Conservation (phyloP, 1,140 invertebrate species). For the Mercenaria mercenaria region DNA sequence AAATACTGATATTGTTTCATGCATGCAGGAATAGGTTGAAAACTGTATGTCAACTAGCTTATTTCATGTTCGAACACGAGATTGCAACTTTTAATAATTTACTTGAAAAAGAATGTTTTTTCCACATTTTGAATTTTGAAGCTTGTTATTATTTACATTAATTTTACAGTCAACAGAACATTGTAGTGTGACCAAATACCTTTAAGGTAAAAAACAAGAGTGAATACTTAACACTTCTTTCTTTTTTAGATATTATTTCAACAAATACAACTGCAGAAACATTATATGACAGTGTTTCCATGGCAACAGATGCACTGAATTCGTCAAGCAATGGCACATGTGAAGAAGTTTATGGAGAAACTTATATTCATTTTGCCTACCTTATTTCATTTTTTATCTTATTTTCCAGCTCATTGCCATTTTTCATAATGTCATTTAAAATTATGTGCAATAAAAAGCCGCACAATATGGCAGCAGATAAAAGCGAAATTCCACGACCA, state of each 20-base stretch:
- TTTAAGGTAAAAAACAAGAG: too few relatives aligned
- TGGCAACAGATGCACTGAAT: background rate
- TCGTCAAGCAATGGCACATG: background rate
- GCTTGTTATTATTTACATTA: too few relatives aligned
- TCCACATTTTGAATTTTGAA: too few relatives aligned
- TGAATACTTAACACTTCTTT: too few relatives aligned
- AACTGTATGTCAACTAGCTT: too few relatives aligned
- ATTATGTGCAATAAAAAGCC: background rate
- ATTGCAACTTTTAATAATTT: too few relatives aligned
- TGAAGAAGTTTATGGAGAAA: conserved; percentile 39
- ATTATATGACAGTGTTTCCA: background rate
- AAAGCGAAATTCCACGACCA: conserved; percentile 1
- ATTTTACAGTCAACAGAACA: too few relatives aligned
- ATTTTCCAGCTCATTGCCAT: conserved; percentile 1
- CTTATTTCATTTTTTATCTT: conserved; percentile 29
- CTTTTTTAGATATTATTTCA: background rate
- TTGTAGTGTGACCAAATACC: too few relatives aligned
- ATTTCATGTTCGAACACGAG: too few relatives aligned
- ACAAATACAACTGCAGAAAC: background rate
- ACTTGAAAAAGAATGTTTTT: too few relatives aligned
- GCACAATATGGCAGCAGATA: background rate
- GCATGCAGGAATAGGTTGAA: too few relatives aligned
- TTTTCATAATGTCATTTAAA: conserved; percentile 27
- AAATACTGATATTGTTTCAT: too few relatives aligned
- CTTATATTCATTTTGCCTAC: conserved; percentile 47